These are phyloP conservation scores for Girardinus metallicus DNA, from an alignment of 2,797 vertebrate genomes.

Conservation along the genomic window DNA sequence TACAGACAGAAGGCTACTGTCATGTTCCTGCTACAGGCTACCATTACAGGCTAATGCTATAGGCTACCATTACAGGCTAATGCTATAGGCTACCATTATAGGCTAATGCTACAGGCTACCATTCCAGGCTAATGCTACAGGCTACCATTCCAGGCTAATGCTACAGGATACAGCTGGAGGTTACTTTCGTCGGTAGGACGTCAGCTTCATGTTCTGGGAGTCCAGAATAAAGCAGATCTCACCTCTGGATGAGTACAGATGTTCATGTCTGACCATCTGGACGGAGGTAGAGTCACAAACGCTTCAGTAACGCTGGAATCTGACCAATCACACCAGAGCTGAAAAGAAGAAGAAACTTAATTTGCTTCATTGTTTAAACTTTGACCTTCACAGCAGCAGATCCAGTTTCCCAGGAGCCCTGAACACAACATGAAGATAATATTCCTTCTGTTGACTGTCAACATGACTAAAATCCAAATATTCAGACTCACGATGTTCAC, in stretches of 20 bases:
- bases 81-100: background rate
- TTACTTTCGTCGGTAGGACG: background rate
- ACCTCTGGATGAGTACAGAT: constrained; percentile 57
- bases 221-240: background rate
- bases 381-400: background rate
- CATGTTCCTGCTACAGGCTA: background rate
- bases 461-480: background rate
- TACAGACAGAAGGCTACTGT: background rate
- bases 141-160: too few relatives aligned
- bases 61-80: accelerated
- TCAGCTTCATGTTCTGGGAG: background rate
- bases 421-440: background rate
- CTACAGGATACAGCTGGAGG: background rate
- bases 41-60: background rate
- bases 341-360: background rate
- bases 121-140: too few relatives aligned
- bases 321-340: constrained; percentile 54
- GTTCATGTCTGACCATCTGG: constrained; percentile 33
- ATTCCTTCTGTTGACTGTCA: background rate
- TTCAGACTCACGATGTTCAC: constrained; percentile 44
- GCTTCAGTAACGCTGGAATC: constrained; percentile 2
- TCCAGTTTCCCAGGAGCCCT: constrained; percentile 1
- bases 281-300: constrained; percentile 25
- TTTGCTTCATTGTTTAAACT: background rate
- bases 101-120: background rate